Conservation (phyloP, 1,140 invertebrate genomes). For the Adelges cooleyi region DNA sequence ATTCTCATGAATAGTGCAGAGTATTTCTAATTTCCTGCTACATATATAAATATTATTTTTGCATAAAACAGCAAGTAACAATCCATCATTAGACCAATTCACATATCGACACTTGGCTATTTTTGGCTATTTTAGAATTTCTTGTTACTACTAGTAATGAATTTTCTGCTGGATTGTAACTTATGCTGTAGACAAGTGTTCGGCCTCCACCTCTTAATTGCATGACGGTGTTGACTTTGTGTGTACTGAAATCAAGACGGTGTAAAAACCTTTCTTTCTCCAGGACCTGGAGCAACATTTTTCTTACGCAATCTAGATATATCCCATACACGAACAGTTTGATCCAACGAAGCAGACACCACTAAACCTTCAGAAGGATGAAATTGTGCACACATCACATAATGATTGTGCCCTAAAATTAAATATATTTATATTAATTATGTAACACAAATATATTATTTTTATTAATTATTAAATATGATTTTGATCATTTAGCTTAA, state of each 20-base stretch:
- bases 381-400: conserved; percentile 99
- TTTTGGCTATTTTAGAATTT: conserved; percentile 65
- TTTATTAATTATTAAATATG: not conserved
- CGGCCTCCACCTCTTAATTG: conserved; percentile 60
- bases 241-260: conserved; percentile 81
- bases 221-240: conserved; percentile 86
- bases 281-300: conserved; percentile 42
- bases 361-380: conserved; percentile 94
- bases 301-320: conserved; percentile 52
- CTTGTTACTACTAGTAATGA: conserved; percentile 72
- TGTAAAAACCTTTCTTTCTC: conserved; percentile 86
- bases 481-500: too few relatives aligned
- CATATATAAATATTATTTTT: conserved; percentile 90
- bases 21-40: conserved; percentile 74
- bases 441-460: not conserved
- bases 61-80: conserved; percentile 79
- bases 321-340: conserved; percentile 98
- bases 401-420: conserved; percentile 74
- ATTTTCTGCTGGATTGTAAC: conserved; percentile 93
- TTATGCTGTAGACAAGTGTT: conserved; percentile 58
- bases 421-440: not conserved
- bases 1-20: conserved; percentile 90
- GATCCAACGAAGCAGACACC: conserved; percentile 94
- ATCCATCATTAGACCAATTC: conserved; percentile 89
- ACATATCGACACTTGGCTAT: conserved; percentile 89